Percentiles rank a stretch among this genome's conserved stretches.
Conservation (phyloP, 2,797 vertebrate species). For the Gallirallus australis region DNA sequence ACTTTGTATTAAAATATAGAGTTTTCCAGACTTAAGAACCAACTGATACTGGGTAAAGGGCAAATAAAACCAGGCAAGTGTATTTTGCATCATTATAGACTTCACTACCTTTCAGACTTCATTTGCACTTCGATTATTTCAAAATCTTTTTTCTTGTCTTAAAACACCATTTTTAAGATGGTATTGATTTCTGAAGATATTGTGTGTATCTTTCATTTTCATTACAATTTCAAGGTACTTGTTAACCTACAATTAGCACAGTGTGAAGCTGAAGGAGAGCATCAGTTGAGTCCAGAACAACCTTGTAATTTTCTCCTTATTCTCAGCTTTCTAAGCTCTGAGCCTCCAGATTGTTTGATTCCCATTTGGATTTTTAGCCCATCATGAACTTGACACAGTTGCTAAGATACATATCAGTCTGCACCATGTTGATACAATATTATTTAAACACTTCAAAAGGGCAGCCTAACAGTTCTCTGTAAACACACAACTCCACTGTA, state of each 20-base stretch:
- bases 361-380: slow-evolving; percentile 56
- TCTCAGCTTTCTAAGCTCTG: neutral
- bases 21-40: neutral
- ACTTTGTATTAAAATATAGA: neutral
- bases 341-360: slow-evolving; percentile 60
- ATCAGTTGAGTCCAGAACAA: neutral
- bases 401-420: slow-evolving; percentile 68
- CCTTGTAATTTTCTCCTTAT: slow-evolving; percentile 24
- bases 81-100: neutral
- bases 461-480: slow-evolving; percentile 57
- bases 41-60: neutral
- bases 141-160: neutral
- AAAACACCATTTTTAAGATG: neutral
- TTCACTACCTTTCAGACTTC: neutral
- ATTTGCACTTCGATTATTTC: neutral
- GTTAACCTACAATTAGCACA: neutral
- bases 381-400: slow-evolving; percentile 60
- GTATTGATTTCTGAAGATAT: neutral
- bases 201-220: neutral
- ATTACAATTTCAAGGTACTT: slow-evolving; percentile 1
- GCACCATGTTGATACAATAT: slow-evolving; percentile 59
- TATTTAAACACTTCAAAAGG: slow-evolving; percentile 71
- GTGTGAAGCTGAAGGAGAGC: neutral
- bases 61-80: neutral
- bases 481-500: slow-evolving; percentile 14